phyloP scores from a whole-genome alignment of 1,140 invertebrate genomes.

The Meteorus sp. region DNA sequence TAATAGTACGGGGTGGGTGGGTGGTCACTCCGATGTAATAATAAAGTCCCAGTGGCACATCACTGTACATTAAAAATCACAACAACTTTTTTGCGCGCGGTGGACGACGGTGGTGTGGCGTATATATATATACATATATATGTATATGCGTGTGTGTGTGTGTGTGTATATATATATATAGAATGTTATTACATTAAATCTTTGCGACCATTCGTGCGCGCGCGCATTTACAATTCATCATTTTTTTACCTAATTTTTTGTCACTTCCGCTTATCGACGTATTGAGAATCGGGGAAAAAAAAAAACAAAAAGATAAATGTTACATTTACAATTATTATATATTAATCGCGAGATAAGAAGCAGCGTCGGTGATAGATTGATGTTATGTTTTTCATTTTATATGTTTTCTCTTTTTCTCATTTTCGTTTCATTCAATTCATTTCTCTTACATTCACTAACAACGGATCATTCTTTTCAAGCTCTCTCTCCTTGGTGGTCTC shows the following conservation, averaged over 20 bases:
- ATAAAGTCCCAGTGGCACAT: conserved; percentile 60
- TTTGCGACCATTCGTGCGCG: background rate
- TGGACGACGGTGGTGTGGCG: conserved; percentile 54
- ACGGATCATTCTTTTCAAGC: conserved; percentile 11
- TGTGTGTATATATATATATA: conserved; percentile 11
- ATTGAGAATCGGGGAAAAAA: conserved; percentile 3
- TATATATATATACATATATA: background rate
- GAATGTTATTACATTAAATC: background rate
- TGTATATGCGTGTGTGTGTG: conserved; percentile 13
- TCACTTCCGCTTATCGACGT: conserved; percentile 2
- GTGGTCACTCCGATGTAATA: conserved; percentile 58
- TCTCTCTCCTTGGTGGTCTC: conserved; percentile 13
- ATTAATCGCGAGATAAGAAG: conserved; percentile 18
- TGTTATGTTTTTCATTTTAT: background rate
- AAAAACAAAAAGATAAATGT: too few species aligned
- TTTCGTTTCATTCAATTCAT: too few species aligned
- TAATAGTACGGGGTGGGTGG: conserved; percentile 59
- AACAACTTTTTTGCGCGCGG: conserved; percentile 44
- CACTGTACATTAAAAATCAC: conserved; percentile 58
- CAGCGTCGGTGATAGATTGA: conserved; percentile 18
- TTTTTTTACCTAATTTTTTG: conserved; percentile 4
- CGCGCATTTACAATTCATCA: conserved; percentile 10
- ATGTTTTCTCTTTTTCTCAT: background rate
- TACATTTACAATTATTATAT: conserved; percentile 24
- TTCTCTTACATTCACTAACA: too few species aligned